Percentiles rank a stretch among this genome's conserved stretches.
phyloP scores from a whole-genome alignment of 2,113 vertebrate genomes.

The Oostethus manadensis region DNA sequence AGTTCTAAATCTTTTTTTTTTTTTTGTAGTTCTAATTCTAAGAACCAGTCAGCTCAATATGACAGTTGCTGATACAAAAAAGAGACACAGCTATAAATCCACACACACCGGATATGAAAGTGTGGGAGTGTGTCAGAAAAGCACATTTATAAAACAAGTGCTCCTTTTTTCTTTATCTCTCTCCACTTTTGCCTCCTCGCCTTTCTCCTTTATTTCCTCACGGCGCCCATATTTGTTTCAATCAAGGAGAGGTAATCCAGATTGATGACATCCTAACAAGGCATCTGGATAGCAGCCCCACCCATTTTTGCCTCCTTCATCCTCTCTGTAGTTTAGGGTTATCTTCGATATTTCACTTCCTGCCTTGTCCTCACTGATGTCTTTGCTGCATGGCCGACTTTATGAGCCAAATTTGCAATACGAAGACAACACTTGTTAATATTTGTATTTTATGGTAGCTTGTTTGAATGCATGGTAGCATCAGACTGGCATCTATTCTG shows the following conservation, averaged over 20 bases:
- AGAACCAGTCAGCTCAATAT: too few relatives aligned
- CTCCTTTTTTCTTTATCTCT: conserved; percentile 42
- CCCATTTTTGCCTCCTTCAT: background rate
- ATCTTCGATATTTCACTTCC: background rate
- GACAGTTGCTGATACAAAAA: background rate
- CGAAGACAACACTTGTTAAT: too few relatives aligned
- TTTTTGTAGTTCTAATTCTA: too few relatives aligned
- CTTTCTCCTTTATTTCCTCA: conserved; percentile 7
- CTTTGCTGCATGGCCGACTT: conserved; percentile 18
- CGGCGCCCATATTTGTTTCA: conserved; percentile 22
- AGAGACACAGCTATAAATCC: background rate
- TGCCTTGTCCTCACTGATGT: background rate
- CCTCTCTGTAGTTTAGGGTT: background rate
- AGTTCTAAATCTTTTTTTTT: too few relatives aligned
- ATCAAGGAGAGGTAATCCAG: conserved; percentile 13
- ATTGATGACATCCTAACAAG: conserved; percentile 47
- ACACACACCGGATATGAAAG: conserved; percentile 53
- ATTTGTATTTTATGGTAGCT: too few relatives aligned
- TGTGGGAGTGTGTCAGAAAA: conserved; percentile 34
- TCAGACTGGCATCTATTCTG: too few relatives aligned
- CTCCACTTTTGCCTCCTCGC: background rate
- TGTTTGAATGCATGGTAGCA: too few relatives aligned
- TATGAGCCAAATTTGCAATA: too few relatives aligned
- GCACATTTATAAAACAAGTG: conserved; percentile 41
- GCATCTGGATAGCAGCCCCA: conserved; percentile 13